phyloP scores from a whole-genome alignment of 2,797 vertebrate species.

The Lacerta agilis region DNA sequence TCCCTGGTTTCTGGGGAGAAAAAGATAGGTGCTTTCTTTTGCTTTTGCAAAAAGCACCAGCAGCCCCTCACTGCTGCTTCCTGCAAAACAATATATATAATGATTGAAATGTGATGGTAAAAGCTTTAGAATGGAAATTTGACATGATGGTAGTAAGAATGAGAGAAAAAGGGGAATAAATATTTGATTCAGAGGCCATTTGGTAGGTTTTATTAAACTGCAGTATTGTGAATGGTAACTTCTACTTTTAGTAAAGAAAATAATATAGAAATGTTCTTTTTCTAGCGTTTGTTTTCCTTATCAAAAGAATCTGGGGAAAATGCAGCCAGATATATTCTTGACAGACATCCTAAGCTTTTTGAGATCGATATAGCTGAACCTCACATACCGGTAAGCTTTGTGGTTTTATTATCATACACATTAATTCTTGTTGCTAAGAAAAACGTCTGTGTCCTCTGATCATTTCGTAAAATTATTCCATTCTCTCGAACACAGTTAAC shows the following conservation, averaged over 20 bases:
- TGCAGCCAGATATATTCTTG: conserved; percentile 89
- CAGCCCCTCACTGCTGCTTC: no score
- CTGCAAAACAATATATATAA: no score
- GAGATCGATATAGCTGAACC: conserved; percentile 90
- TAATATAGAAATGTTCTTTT: conserved; percentile 11
- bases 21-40: no score
- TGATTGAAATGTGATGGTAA: no score
- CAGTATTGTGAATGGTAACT: background rate
- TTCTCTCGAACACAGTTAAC: background rate
- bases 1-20: no score
- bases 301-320: conserved; percentile 89
- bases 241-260: background rate
- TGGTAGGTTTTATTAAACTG: no score
- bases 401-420: background rate
- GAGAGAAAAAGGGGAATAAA: background rate
- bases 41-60: no score
- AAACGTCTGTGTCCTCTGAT: background rate
- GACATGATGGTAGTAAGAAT: background rate
- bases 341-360: conserved; percentile 88
- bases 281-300: conserved; percentile 84
- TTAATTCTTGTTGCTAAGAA: background rate
- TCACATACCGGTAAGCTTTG: conserved; percentile 86
- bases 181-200: background rate
- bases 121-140: background rate
- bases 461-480: background rate